Evolutionary conservation across 2,113 vertebrate genomes (phyloP).

Genomic region (Urocitellus parryii): DNA sequence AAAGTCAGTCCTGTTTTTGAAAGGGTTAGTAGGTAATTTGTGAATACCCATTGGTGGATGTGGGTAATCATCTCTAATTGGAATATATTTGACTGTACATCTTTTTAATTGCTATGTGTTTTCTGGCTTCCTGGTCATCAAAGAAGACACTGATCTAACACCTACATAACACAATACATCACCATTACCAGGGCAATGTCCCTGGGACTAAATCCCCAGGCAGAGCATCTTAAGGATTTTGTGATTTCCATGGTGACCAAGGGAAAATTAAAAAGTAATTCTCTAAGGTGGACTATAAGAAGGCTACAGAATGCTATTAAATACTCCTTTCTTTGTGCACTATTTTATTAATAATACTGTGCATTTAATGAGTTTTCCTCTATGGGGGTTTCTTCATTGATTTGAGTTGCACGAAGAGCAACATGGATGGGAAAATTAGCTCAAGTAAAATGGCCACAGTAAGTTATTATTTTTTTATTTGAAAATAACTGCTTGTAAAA

Average conservation of each 20-base stretch:
- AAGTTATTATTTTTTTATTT: background rate
- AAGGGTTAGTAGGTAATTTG: conserved; percentile 32
- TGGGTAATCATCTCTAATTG: conserved; percentile 48
- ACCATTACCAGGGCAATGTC: background rate
- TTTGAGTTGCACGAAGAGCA: background rate
- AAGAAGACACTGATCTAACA: conserved; percentile 27
- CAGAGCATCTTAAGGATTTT: background rate
- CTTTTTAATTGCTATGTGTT: conserved; percentile 64
- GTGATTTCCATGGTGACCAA: conserved; percentile 1
- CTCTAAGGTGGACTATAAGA: background rate
- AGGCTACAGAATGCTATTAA: background rate
- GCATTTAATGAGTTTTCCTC: background rate
- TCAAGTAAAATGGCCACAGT: background rate
- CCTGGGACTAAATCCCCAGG: background rate
- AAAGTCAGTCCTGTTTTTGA: conserved; percentile 22
- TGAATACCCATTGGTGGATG: conserved; percentile 51
- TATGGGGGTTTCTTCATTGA: background rate
- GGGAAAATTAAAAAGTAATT: conserved; percentile 15
- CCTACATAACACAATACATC: background rate
- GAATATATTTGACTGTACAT: conserved; percentile 54
- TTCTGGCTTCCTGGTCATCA: conserved; percentile 61
- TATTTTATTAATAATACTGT: background rate
- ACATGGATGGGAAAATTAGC: background rate
- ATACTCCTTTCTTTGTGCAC: background rate
- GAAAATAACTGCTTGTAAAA: background rate